Conservation (phyloP, 1,140 invertebrate genomes). For the Drosophila virilis region DNA sequence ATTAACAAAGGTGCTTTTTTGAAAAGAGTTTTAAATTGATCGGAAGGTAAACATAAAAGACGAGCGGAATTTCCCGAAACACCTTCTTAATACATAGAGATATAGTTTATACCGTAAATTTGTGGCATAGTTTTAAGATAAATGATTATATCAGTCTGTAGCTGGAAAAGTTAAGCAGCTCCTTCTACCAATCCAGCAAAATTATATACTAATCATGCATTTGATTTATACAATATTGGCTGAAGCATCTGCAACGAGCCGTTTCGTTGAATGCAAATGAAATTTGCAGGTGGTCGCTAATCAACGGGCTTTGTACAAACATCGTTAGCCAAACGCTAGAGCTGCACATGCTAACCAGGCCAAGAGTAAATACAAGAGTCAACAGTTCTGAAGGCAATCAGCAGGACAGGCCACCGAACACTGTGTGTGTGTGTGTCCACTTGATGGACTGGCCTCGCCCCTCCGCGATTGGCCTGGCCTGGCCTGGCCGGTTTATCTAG, state of each 20-base stretch:
- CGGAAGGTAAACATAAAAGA: too few species aligned
- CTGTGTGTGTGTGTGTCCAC: background rate
- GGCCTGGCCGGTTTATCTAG: conserved; percentile 38
- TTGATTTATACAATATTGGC: conserved; percentile 12
- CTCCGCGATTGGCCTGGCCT: too few species aligned
- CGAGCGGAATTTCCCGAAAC: too few species aligned
- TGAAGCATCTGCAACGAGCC: conserved; percentile 19
- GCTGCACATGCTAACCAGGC: conserved; percentile 68
- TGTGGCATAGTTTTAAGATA: too few species aligned
- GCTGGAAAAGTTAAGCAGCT: background rate
- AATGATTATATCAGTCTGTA: too few species aligned
- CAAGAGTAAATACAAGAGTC: conserved; percentile 38
- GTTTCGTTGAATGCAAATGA: conserved; percentile 49
- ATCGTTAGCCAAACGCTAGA: conserved; percentile 48
- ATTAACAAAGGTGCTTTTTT: too few species aligned
- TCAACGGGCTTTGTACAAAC: conserved; percentile 63
- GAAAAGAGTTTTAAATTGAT: too few species aligned
- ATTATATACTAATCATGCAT: background rate
- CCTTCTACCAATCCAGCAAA: background rate
- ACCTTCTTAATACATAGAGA: too few species aligned
- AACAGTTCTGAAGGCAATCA: conserved; percentile 50
- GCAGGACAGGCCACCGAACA: background rate
- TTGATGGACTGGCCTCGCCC: background rate
- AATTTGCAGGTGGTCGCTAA: conserved; percentile 77
- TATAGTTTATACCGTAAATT: too few species aligned